A percentile compares a stretch with the other conserved stretches of the same genome.
These are phyloP conservation scores for Oxyscelio sp. DNA, from an alignment of 2,888 invertebrate genomes.

Conservation along the genomic window DNA sequence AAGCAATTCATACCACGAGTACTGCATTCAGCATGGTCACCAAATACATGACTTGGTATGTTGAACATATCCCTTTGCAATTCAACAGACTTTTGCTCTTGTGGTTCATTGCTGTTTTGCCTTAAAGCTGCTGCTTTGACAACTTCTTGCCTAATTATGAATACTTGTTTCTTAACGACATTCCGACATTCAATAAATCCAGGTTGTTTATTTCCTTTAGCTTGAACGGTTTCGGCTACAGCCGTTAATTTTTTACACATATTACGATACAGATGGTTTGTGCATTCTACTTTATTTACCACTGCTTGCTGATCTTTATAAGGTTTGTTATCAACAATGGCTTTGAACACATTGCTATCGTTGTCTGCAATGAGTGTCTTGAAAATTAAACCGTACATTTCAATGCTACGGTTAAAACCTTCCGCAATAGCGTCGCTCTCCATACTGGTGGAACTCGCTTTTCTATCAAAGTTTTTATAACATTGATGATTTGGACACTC, in stretches of 20 bases:
- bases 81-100: background rate
- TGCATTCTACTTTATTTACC: constrained; percentile 73
- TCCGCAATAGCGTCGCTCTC: constrained; percentile 72
- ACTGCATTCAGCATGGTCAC: constrained; percentile 67
- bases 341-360: background rate
- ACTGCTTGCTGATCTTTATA: constrained; percentile 22
- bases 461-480: constrained; percentile 18
- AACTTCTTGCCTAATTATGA: too few species aligned
- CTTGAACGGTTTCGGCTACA: background rate
- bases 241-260: constrained; percentile 50
- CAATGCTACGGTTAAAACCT: constrained; percentile 71
- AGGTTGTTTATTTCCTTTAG: background rate
- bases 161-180: background rate
- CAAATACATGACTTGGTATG: constrained; percentile 67
- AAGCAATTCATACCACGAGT: background rate
- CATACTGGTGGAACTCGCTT: constrained; percentile 79
- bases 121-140: too few species aligned
- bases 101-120: background rate
- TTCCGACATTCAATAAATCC: background rate
- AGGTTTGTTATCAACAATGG: constrained; percentile 23
- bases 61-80: constrained; percentile 64
- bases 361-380: background rate
- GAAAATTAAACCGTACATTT: background rate
- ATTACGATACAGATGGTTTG: constrained; percentile 80
- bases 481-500: constrained; percentile 27